Evolutionary conservation across 1,140 invertebrate species (phyloP), one percentile per base, ranked within the genome.

Genomic region (Drosophila chauvacae): DNA sequence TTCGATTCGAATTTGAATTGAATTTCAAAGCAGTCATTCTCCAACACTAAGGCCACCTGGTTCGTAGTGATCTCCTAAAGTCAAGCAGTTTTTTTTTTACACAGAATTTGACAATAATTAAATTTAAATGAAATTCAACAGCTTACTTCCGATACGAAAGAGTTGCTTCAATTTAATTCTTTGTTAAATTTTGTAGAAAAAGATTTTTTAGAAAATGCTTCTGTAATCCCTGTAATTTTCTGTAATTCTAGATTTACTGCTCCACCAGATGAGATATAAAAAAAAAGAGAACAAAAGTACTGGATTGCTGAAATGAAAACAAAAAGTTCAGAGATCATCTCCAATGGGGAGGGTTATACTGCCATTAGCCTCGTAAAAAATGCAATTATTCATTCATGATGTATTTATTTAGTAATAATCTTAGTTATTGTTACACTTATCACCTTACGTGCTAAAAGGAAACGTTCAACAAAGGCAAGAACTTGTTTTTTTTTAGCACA

Each of bases 341-440:
- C 0, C 7, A 2, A 4, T 5, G 14, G 26, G 26, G 5, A 18
- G 14, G 3, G 33, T 33, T 11, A 13, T 35, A 35, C 33, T 4
- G 33, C 33, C 18, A 35, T 56, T 72, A 71, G 68, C 20, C 58
- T 44, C 41, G 35, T 26, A 6, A 30, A 59, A 65, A 47, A 23
- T 11, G 45, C 35, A 37, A 50, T 72, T 60, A 72, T 59, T 72
- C 68, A 50, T 78, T 62, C 51, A 33, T 78, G 28, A 33, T 71
- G 20, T 77, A 60, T 88, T 81, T 79, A 90, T 90, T 83, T 80
- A 74, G 80, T 83, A 79, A 90, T 79, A 85, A 68, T 59, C 59
- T 90, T 88, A 88, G 81, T 90, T 90, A 90, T 90, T 90, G 85
- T 85, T 85, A 90, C 77, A 85, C 78, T 76, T 73, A 81, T 81